phyloP scores from a whole-genome alignment of 2,113 vertebrate species.

The Tetrax tetrax region DNA sequence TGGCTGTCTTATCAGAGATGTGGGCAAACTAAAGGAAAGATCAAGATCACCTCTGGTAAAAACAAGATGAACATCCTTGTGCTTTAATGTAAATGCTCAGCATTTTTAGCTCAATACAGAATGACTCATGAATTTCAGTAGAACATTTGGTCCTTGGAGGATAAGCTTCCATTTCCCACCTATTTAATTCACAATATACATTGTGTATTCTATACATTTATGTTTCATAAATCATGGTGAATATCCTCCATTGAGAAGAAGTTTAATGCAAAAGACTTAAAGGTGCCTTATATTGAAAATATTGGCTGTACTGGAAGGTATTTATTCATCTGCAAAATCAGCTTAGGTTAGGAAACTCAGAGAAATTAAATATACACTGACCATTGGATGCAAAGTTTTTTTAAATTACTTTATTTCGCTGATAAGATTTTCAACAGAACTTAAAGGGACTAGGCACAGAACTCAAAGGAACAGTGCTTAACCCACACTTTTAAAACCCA shows the following conservation, averaged over 20 bases:
- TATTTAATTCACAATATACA: not conserved
- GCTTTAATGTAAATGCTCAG: not conserved
- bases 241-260: not conserved
- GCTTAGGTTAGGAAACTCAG: not conserved
- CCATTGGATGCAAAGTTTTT: not conserved
- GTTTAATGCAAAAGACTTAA: not conserved
- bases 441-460: not conserved
- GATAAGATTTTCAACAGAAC: not conserved
- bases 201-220: not conserved
- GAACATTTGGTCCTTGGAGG: not conserved
- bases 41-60: slow-evolving; percentile 60
- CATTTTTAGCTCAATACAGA: slow-evolving; percentile 1
- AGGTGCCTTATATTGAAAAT: not conserved
- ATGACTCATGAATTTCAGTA: not conserved
- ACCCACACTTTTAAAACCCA: not conserved
- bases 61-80: slow-evolving; percentile 38
- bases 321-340: not conserved
- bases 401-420: not conserved
- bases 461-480: not conserved
- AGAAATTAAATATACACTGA: not conserved
- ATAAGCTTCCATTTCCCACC: not conserved
- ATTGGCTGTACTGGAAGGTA: not conserved
- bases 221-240: not conserved
- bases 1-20: slow-evolving; percentile 59
- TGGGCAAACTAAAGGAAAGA: slow-evolving; percentile 61